Base-by-base conservation (phyloP, 2,888 invertebrate genomes). In the Acheta domesticus region DNA sequence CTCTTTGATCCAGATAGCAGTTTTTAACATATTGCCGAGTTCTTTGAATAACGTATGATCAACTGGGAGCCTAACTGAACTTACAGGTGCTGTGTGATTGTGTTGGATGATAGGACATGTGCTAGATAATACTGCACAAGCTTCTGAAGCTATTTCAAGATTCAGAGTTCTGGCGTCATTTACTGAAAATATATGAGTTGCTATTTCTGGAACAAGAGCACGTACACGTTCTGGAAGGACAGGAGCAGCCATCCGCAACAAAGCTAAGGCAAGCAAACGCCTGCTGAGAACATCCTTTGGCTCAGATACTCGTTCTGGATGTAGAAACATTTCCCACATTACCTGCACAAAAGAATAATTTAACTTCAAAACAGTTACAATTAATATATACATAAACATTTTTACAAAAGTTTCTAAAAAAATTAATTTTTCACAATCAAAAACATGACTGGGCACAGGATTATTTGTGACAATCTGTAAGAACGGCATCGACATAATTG, bases 291-390 rank as follows among this genome's bases (percentile, higher is more conserved):
- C 62, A n/a, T 19, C 16, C n/a, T 14, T 14, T 19, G 62, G 62
- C n/a, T 19, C 14, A n/a, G 14, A 19, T 4, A 11, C 14, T 14
- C 62, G 62, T n/a, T 62, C 62, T 14, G 62, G 62, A 14, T 62
- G 62, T 62, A 19, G 16, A 85, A 95, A 96, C 84, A 92, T 92
- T 86, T 96, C 94, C 93, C 96, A 97, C 81, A 97, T 88, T 16
- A 94, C 91, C 90, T 95, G 88, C 80, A 90, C 36, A 77, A 8
- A 49, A 20, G 14, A 49, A 12, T 48, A n/a, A 74, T 19, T 16
- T 48, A n/a, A 49, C n/a, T 77, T 77, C 36, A 36, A 36, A 36
- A 36, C 36, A 36, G 36, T 36, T 36, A 36, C 23, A 23, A 23
- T 3, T 23, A 4, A 23, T 23, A 23, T 23, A 23, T 23, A 23